Percentiles rank a stretch among this genome's conserved stretches.
Evolutionary conservation across 1,140 invertebrate species (phyloP).

Genomic region (Planococcus citri): DNA sequence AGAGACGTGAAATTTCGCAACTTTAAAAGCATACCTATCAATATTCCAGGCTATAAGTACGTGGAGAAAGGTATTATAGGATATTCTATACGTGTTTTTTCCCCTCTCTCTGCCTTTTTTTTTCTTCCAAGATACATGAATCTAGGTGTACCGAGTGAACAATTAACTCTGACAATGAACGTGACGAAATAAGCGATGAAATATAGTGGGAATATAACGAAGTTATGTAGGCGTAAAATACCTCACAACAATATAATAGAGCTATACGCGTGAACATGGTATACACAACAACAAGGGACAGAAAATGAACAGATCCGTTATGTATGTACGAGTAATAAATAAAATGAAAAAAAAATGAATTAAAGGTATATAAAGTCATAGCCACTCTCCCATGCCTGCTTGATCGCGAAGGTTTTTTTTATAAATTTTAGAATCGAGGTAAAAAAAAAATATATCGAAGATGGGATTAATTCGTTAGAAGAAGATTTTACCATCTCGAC

Average conservation of each 20-base stretch:
- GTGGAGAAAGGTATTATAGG: no score
- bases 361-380: not conserved
- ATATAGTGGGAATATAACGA: constrained; percentile 18
- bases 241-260: constrained; percentile 7
- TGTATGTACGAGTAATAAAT: no score
- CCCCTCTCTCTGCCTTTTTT: no score
- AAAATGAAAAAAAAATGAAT: not conserved
- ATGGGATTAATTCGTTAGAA: no score
- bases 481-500: no score
- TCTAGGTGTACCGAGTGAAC: constrained; percentile 1
- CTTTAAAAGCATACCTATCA: no score
- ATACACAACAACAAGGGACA: not conserved
- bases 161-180: constrained; percentile 18
- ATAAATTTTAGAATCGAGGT: no score
- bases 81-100: not conserved
- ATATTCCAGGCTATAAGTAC: no score
- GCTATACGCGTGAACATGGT: not conserved
- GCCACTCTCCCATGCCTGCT: not conserved
- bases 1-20: no score
- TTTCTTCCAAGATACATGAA: not conserved
- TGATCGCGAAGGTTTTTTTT: not conserved
- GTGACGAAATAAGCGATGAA: constrained; percentile 16
- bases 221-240: constrained; percentile 18
- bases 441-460: no score
- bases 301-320: constrained; percentile 5